These are phyloP conservation scores for Lamproptera curius DNA, from an alignment of 2,888 invertebrate genomes.

Conservation along the genomic window DNA sequence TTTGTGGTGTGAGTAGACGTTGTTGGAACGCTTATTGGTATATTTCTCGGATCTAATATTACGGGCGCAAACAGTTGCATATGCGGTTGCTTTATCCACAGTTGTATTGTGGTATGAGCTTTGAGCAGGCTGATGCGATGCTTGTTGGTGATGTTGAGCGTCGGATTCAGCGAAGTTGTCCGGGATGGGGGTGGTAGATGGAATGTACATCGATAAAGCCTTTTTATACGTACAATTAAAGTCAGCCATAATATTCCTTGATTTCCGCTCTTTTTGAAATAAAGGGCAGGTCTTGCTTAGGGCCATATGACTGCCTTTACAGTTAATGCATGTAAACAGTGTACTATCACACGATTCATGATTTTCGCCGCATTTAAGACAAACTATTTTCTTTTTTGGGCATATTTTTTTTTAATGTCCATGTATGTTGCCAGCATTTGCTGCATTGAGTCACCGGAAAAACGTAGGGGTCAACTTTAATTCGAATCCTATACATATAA, in stretches of 20 bases:
- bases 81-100: no score
- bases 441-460: background rate
- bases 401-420: slow-evolving; percentile 9
- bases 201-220: slow-evolving; percentile 1
- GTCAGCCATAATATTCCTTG: slow-evolving; percentile 26
- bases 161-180: no score
- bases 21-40: no score
- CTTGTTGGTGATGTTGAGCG: no score
- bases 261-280: slow-evolving; percentile 27
- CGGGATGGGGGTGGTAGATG: background rate
- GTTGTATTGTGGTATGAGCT: no score
- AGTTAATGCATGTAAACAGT: slow-evolving; percentile 24
- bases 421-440: background rate
- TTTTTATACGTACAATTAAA: slow-evolving; percentile 22
- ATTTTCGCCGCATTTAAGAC: slow-evolving; percentile 23
- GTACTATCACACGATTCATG: slow-evolving; percentile 27
- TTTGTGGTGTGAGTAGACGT: no score
- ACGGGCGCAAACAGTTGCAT: no score
- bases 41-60: no score
- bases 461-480: background rate
- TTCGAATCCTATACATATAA: background rate
- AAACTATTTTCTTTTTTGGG: slow-evolving; percentile 20
- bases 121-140: no score
- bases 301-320: slow-evolving; percentile 25
- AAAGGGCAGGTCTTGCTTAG: slow-evolving; percentile 26